Percentiles rank a stretch among this genome's conserved stretches.
These are phyloP conservation scores for Gymnoscopelus microlampas DNA, from an alignment of 2,797 vertebrate genomes.

Conservation along the genomic window DNA sequence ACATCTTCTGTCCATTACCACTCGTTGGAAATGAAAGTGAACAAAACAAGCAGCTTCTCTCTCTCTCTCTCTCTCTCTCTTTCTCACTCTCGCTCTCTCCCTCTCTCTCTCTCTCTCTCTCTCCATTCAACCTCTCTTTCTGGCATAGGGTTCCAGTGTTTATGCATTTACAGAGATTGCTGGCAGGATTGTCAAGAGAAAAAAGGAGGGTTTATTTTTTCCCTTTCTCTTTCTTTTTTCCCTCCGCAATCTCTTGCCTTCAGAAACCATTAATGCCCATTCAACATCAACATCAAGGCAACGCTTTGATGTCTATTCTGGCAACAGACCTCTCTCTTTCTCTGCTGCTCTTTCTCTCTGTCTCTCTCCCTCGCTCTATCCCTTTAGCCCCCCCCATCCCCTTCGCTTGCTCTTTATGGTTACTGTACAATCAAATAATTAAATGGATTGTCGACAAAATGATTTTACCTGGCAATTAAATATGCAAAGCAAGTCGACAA, in stretches of 20 bases:
- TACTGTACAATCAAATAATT: conserved; percentile 96
- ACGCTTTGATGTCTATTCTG: conserved; percentile 97
- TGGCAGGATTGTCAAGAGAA: conserved; percentile 87
- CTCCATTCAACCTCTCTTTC: conserved; percentile 62
- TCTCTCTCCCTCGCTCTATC: conserved; percentile 30
- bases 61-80: conserved; percentile 44
- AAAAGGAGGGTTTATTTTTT: conserved; percentile 87
- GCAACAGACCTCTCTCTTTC: conserved; percentile 89
- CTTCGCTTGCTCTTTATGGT: conserved; percentile 78
- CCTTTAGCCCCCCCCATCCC: conserved; percentile 70
- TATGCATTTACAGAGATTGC: conserved; percentile 90
- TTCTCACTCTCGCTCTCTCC: conserved; percentile 43
- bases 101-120: conserved; percentile 33
- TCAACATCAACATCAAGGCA: conserved; percentile 95
- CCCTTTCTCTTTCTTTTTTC: conserved; percentile 75
- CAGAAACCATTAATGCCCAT: conserved; percentile 96
- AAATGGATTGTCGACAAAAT: conserved; percentile 89
- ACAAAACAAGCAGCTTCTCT: conserved; percentile 55
- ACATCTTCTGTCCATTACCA: conserved; percentile 34
- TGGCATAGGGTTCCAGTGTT: conserved; percentile 87
- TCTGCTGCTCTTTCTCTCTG: conserved; percentile 79
- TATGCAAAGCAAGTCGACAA: conserved; percentile 85
- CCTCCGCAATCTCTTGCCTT: conserved; percentile 92
- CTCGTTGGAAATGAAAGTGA: conserved; percentile 58
- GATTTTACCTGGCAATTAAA: conserved; percentile 96